phyloP scores from a whole-genome alignment of 1,140 invertebrate species.

The Saccostrea cuccullata region DNA sequence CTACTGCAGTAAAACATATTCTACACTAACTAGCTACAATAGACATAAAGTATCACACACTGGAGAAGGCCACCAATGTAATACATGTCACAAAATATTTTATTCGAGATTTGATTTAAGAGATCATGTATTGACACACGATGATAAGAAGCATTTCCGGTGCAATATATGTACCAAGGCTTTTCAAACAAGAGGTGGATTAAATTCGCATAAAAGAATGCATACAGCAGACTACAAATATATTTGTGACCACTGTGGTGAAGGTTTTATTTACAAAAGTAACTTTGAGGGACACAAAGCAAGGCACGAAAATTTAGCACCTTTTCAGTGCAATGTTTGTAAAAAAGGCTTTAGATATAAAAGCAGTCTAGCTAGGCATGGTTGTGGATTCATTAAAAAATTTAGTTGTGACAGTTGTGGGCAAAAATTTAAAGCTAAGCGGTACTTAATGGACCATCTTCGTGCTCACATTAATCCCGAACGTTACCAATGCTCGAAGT shows the following conservation, averaged over 20 bases:
- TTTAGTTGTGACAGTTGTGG: background rate
- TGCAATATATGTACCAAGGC: too few species aligned
- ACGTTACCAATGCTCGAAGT: background rate
- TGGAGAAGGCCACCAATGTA: too few species aligned
- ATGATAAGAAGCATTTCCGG: too few species aligned
- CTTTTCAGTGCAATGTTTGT: background rate
- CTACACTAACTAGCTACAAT: too few species aligned
- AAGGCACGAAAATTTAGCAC: background rate
- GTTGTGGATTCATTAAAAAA: slow-evolving; percentile 5
- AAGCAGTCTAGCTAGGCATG: slow-evolving; percentile 3
- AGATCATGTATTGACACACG: too few species aligned
- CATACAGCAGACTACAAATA: background rate
- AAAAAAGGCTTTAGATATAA: background rate
- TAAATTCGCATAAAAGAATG: too few species aligned
- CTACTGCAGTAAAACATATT: too few species aligned
- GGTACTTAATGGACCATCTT: slow-evolving; percentile 25
- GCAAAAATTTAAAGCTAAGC: background rate
- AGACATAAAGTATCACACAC: too few species aligned
- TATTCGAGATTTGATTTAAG: too few species aligned
- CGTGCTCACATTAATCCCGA: slow-evolving; percentile 5
- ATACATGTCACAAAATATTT: too few species aligned
- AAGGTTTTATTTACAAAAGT: slow-evolving; percentile 21
- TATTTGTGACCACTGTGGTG: slow-evolving; percentile 10
- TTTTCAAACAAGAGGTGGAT: too few species aligned
- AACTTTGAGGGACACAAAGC: slow-evolving; percentile 34